Percentiles rank a stretch among this genome's conserved stretches.
Conservation (phyloP, 2,888 invertebrate species). For the Heliconius cydno region DNA sequence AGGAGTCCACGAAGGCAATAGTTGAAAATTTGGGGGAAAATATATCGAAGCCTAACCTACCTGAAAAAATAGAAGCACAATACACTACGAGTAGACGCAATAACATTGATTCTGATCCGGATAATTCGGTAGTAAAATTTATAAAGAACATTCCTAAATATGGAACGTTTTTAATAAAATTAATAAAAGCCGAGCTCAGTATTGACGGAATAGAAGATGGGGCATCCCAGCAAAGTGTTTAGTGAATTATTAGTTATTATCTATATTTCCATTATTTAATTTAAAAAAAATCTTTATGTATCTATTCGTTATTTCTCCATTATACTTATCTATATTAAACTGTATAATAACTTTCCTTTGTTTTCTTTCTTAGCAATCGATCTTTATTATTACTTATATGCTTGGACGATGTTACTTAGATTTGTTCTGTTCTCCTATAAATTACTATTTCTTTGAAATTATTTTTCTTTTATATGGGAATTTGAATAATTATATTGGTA, state of each 20-base stretch:
- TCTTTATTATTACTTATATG: neutral
- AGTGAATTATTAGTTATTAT: constrained; percentile 6
- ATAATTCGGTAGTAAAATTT: constrained; percentile 56
- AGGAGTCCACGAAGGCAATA: constrained; percentile 57
- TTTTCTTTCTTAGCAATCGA: constrained; percentile 14
- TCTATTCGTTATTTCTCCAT: neutral
- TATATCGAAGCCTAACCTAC: constrained; percentile 57
- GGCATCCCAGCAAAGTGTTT: neutral
- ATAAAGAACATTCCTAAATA: constrained; percentile 62
- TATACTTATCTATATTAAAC: constrained; percentile 5
- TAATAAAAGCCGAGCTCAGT: constrained; percentile 56
- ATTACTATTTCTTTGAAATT: neutral
- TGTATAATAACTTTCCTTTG: neutral
- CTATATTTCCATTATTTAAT: constrained; percentile 1
- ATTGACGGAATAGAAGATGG: constrained; percentile 58
- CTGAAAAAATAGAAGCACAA: constrained; percentile 60
- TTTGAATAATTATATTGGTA: neutral
- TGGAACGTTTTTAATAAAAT: constrained; percentile 59
- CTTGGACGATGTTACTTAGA: neutral
- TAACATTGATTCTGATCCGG: constrained; percentile 47
- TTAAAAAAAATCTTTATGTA: neutral
- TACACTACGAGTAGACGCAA: constrained; percentile 49
- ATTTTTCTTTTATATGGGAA: neutral
- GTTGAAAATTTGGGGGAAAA: constrained; percentile 56
- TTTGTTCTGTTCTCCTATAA: neutral